A percentile compares a stretch with the other conserved stretches of the same genome.
phyloP scores from a whole-genome alignment of 2,888 invertebrate species.

The Folsomia candida region DNA sequence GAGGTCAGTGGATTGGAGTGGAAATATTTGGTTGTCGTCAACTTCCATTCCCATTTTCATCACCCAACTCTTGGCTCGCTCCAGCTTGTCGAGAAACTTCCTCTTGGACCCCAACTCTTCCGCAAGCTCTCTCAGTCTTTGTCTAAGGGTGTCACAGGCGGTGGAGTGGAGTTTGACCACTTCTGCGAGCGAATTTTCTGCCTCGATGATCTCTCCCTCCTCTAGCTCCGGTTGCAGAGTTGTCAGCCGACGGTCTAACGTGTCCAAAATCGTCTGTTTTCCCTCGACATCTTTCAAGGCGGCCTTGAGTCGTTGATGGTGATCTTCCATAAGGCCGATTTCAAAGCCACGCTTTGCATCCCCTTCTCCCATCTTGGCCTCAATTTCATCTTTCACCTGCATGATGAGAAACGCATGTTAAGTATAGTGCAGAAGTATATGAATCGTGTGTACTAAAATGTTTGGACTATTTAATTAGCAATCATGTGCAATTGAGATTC shows the following conservation, averaged over 20 bases:
- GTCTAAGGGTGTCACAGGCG: constrained; percentile 67
- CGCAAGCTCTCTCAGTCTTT: constrained; percentile 69
- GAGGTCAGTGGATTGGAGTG: constrained; percentile 76
- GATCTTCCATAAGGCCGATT: constrained; percentile 72
- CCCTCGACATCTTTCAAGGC: constrained; percentile 76
- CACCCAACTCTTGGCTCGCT: constrained; percentile 77
- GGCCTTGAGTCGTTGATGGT: constrained; percentile 67
- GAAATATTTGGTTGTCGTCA: constrained; percentile 58
- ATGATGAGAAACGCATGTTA: constrained; percentile 52
- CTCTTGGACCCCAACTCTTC: constrained; percentile 66
- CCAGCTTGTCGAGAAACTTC: constrained; percentile 73
- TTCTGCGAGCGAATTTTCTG: constrained; percentile 70
- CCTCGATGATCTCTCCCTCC: constrained; percentile 74
- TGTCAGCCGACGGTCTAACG: constrained; percentile 76
- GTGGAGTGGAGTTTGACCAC: constrained; percentile 73
- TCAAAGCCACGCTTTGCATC: constrained; percentile 67
- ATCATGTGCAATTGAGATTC: too few relatives aligned
- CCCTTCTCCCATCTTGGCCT: constrained; percentile 60
- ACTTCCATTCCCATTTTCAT: constrained; percentile 70
- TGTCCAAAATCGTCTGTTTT: constrained; percentile 76
- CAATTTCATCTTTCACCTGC: constrained; percentile 48
- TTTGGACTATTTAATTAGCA: too few relatives aligned
- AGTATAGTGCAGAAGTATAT: too few relatives aligned
- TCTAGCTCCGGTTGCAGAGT: constrained; percentile 83
- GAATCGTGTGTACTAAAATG: too few relatives aligned